Percentiles rank a stretch among this genome's conserved stretches.
Evolutionary conservation across 2,113 vertebrate genomes (phyloP).

Genomic region (Mystacornis crossleyi): DNA sequence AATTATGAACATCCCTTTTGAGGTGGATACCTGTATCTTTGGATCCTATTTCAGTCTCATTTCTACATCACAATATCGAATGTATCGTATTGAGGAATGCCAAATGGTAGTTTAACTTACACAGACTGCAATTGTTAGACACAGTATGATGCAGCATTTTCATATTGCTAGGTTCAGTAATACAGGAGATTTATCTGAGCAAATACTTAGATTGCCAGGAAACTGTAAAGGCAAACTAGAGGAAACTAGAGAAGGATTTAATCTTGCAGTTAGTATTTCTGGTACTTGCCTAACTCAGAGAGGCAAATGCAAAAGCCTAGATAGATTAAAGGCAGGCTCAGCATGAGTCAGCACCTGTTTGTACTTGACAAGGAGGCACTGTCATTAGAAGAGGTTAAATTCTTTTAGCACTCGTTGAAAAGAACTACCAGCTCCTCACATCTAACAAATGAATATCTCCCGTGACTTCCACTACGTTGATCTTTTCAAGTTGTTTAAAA

Average conservation of each 20-base stretch:
- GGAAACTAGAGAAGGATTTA: not conserved
- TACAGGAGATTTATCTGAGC: not conserved
- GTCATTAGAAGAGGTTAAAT: not conserved
- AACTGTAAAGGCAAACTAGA: not conserved
- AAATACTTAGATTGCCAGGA: not conserved
- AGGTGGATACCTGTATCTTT: not conserved
- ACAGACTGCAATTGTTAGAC: not conserved
- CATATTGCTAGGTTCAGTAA: not conserved
- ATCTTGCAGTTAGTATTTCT: not conserved
- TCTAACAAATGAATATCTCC: constrained; percentile 84
- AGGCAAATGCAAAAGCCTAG: not conserved
- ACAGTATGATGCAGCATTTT: not conserved
- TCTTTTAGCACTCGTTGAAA: not conserved
- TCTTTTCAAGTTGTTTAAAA: constrained; percentile 82
- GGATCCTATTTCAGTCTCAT: not conserved
- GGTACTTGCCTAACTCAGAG: not conserved
- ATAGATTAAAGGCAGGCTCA: not conserved
- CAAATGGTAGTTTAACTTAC: not conserved
- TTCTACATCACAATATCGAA: not conserved
- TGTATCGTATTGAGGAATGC: not conserved
- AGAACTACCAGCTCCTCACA: constrained; percentile 76
- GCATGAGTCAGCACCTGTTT: not conserved
- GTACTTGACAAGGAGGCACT: not conserved
- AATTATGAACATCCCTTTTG: not conserved
- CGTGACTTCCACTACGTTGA: constrained; percentile 74